phyloP scores from a whole-genome alignment of 1,140 invertebrate genomes.

The Thaumatotibia leucotreta region DNA sequence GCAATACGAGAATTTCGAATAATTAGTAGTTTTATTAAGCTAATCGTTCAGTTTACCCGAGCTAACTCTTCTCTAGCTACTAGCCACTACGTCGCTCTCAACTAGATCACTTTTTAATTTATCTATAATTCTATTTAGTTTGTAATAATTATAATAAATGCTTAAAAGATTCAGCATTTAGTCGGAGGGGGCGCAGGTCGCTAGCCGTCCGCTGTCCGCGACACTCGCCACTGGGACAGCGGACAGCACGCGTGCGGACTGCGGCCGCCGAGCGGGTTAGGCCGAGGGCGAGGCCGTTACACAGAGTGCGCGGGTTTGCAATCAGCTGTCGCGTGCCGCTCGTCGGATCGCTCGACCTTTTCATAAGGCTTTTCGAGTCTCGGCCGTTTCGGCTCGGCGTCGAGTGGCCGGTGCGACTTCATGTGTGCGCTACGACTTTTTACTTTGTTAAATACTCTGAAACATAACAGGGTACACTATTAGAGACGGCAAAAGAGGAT shows the following conservation, averaged over 20 bases:
- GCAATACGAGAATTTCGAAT: constrained; percentile 45
- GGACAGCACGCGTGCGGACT: not conserved
- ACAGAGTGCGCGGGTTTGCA: constrained; percentile 45
- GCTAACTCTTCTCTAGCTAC: constrained; percentile 46
- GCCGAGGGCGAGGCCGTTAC: constrained; percentile 34
- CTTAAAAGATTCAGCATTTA: constrained; percentile 42
- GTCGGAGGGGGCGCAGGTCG: constrained; percentile 18
- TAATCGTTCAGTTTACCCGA: constrained; percentile 32
- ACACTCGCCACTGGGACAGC: not conserved
- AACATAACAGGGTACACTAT: constrained; percentile 76
- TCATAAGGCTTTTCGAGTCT: constrained; percentile 77
- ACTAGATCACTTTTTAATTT: constrained; percentile 47
- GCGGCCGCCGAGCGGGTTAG: constrained; percentile 24
- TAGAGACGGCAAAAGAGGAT: constrained; percentile 58
- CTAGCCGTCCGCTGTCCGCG: not conserved
- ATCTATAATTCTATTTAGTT: constrained; percentile 42
- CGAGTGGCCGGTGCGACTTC: constrained; percentile 94
- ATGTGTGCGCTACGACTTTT: constrained; percentile 99
- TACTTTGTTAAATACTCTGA: constrained; percentile 97
- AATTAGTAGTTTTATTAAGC: constrained; percentile 28
- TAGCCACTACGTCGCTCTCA: constrained; percentile 45
- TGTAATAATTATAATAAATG: constrained; percentile 51
- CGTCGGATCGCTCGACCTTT: constrained; percentile 72
- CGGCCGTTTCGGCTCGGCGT: constrained; percentile 78
- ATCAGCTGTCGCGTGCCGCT: constrained; percentile 63